Evolutionary conservation across 23 tunicate genomes (phyloP).

Genomic region (Ciona savignyi): DNA sequence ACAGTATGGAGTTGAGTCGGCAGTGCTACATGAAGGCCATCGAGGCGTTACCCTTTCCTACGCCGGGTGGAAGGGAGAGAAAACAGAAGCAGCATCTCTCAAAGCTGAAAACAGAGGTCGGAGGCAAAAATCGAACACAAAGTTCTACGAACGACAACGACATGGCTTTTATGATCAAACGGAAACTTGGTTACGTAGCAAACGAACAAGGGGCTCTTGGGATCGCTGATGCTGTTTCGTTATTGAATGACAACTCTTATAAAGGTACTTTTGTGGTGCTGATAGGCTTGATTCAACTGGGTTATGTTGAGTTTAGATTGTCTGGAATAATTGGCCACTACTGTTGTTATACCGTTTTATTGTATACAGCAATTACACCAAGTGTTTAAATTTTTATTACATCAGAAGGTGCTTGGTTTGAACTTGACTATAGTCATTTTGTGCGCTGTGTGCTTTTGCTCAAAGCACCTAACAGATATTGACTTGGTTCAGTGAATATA

Average conservation of each 20-base stretch:
- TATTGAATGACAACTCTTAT: background rate
- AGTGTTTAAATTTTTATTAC: no score
- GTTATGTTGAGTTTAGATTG: no score
- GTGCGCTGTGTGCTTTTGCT: no score
- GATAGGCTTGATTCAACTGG: no score
- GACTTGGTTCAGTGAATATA: no score
- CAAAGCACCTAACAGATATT: no score
- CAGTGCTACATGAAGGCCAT: background rate
- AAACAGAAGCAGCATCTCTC: background rate
- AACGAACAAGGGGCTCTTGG: conserved; percentile 53
- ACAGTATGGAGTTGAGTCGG: background rate
- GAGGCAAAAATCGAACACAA: background rate
- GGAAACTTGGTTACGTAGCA: conserved; percentile 46
- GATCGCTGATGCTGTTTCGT: conserved; percentile 8
- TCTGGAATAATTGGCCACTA: no score
- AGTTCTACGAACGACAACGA: background rate
- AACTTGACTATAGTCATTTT: no score
- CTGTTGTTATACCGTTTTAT: no score
- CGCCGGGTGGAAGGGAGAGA: no score
- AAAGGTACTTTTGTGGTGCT: background rate
- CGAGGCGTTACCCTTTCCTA: background rate
- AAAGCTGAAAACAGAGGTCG: background rate
- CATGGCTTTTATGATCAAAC: background rate
- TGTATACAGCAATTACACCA: no score
- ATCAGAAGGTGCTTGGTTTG: no score